Evolutionary conservation across 2,113 vertebrate species (phyloP).

Genomic region (Pedionomus torquatus): DNA sequence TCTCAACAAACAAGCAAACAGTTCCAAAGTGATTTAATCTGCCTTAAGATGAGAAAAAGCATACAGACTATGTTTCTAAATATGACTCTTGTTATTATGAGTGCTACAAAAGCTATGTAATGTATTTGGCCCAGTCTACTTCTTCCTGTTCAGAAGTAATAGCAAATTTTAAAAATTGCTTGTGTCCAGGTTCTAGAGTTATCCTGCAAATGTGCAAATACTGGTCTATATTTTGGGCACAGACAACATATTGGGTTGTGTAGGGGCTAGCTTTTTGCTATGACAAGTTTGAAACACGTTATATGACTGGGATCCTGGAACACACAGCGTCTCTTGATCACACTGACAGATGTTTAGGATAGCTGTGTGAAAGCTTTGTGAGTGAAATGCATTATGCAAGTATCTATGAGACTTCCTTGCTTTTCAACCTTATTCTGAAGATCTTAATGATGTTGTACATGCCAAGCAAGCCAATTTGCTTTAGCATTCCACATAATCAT

Average conservation of each 20-base stretch:
- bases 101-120: not conserved
- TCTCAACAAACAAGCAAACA: constrained; percentile 65
- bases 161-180: not conserved
- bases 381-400: not conserved
- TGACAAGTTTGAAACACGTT: not conserved
- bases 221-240: not conserved
- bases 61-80: constrained; percentile 35
- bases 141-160: not conserved
- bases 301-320: not conserved
- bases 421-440: not conserved
- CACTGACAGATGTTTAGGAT: not conserved
- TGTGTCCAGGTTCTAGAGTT: not conserved
- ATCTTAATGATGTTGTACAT: not conserved
- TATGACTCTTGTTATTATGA: constrained; percentile 2
- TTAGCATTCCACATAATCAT: not conserved
- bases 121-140: not conserved
- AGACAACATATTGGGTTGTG: not conserved
- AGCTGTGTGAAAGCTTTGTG: not conserved
- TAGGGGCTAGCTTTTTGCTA: not conserved
- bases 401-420: not conserved
- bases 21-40: constrained; percentile 67
- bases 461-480: constrained; percentile 17
- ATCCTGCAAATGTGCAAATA: not conserved
- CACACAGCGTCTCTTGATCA: not conserved
- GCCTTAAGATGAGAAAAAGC: constrained; percentile 60